Base-by-base conservation (phyloP, 2,797 vertebrate species). In the Avahi laniger region DNA sequence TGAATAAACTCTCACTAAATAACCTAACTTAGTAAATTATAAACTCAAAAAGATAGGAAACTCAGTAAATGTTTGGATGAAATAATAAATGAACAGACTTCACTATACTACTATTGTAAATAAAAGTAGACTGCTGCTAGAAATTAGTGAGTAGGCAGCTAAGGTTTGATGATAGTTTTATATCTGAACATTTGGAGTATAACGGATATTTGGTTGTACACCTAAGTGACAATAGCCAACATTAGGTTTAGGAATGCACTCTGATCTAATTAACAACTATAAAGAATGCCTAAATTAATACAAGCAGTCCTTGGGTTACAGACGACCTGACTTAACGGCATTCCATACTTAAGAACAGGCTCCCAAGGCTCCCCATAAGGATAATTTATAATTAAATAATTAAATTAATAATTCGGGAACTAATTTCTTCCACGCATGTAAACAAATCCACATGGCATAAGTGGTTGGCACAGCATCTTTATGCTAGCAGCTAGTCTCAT, bases 1-100 rank as follows among this genome's bases (percentile, higher is more conserved):
- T 89, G 33, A 26, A 41, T 65, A 86, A 72, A 82, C 28, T 67
- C 72, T 91, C 70, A 61, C 14, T 78, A 67, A 87, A 79, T 91
- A 92, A 65, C 18, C 67, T 88, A 90, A 43, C 17, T 57, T 94
- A 57, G 22, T 69, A 83, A 93, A 67, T 79, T 82, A 18, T 48
- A 59, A 93, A 83, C 26, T 17, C 35, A 30, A 46, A 61, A 89
- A 89, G 33, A 48, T 33, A 81, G 9, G 24, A 93, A 81, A 86
- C 48, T 89, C 63, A 87, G 5, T 78, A 76, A 86, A 84, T 26
- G 38, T 83, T 94, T 83, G 38, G 46, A 67, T 94, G 46, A 84
- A 96, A 91, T 81, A 95, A 43, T 59, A 67, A 87, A 35, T 65
- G 5, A 86, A 82, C 33, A 96, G 22, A 80, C n/a, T 69, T 89